Evolutionary conservation across 2,888 invertebrate species (phyloP), one percentile per base, ranked within the genome.

Genomic region (Campoletis raptor): DNA sequence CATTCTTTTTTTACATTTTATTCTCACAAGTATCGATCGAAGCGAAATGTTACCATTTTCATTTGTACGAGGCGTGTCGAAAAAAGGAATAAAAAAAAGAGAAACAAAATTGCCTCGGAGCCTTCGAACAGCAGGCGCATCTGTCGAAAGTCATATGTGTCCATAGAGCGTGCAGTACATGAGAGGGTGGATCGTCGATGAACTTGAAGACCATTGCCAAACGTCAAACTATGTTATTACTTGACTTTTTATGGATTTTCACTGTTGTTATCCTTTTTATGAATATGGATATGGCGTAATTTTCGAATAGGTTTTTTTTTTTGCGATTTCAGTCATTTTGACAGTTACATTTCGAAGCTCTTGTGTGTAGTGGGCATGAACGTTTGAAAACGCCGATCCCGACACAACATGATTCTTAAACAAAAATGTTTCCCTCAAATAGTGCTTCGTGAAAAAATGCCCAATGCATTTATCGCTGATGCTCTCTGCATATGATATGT

Each of bases 41-140:
- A 30, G 24, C 57, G 42, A 45, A 74, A 42, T 81, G 72, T 82
- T 81, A 66, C 81, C 57, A 52, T 83, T 82, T 79, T 80, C 76
- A 70, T 72, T 52, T 40, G 82, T 72, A 70, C 80, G 80, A 82
- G 84, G 85, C 88, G 80, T 83, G 80, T 80, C 85, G 83, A 85
- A 79, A 73, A 73, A 64, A 70, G 73, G 36, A 69, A 73, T 67
- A 18, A 80, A 70, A 78, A 42, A 66, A 48, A 66, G 70, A n/a
- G 7, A 45, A 21, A 85, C 80, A 86, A 83, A 82, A 87, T 88
- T 74, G 81, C 83, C 83, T 69, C 74, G 69, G 81, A 78, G 48
- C 74, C 83, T 82, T 82, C 67, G 78, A 82, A 45, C 80, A 79
- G 83, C 76, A 45, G 48, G 85, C 88, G 83, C 89, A 88, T 89